Evolutionary conservation across 2,113 vertebrate genomes (phyloP).

Genomic region (Ammodytes marinus): DNA sequence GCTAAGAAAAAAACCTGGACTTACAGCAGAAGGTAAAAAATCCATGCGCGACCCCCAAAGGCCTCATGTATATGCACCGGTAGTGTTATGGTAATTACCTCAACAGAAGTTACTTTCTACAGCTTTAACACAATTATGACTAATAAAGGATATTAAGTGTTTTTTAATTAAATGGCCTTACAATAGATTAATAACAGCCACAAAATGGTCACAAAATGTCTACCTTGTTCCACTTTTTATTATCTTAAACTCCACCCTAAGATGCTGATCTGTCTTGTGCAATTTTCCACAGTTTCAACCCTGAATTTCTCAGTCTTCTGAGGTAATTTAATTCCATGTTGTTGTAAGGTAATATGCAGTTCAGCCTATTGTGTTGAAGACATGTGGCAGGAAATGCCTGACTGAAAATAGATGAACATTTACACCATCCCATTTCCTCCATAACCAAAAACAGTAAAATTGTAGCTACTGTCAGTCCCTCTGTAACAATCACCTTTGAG

Average conservation of each 20-base stretch:
- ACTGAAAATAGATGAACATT: conserved; percentile 47
- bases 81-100: no score
- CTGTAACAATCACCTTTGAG: conserved; percentile 4
- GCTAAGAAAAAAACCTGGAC: no score
- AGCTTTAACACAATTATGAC: conserved; percentile 12
- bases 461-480: not conserved
- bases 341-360: conserved; percentile 6
- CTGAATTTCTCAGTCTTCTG: conserved; percentile 21
- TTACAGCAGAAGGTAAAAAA: no score
- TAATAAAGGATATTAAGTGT: not conserved
- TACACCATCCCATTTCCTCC: conserved; percentile 46
- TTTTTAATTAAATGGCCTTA: not conserved
- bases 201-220: not conserved
- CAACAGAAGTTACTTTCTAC: no score
- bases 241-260: not conserved
- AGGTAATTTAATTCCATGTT: conserved; percentile 34
- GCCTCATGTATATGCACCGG: no score
- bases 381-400: conserved; percentile 53
- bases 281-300: conserved; percentile 30
- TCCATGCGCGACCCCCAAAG: no score
- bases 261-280: conserved; percentile 1
- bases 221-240: not conserved
- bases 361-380: conserved; percentile 30
- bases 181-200: not conserved
- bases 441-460: conserved; percentile 15